phyloP scores from a whole-genome alignment of 2,888 invertebrate species.

The Mechanitis mazaeus region DNA sequence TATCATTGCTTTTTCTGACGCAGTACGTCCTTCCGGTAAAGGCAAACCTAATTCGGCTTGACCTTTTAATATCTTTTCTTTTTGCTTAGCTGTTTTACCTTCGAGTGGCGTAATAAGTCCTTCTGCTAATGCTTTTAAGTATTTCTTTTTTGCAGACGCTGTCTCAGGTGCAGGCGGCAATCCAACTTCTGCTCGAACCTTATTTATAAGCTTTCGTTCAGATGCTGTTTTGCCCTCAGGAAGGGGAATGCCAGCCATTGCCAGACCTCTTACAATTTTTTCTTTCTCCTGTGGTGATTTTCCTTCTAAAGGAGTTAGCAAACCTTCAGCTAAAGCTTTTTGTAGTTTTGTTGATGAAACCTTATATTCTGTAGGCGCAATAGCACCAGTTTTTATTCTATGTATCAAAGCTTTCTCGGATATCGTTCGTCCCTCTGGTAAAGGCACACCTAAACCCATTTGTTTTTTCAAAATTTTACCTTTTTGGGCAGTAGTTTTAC shows the following conservation, averaged over 20 bases:
- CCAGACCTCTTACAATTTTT: constrained; percentile 32
- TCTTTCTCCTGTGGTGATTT: constrained; percentile 33
- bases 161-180: constrained; percentile 38
- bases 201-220: constrained; percentile 26
- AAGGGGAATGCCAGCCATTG: constrained; percentile 29
- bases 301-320: constrained; percentile 29
- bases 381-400: constrained; percentile 2
- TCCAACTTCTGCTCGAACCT: constrained; percentile 30
- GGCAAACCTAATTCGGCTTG: constrained; percentile 29
- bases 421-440: constrained; percentile 15
- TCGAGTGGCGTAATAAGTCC: constrained; percentile 31
- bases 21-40: constrained; percentile 35
- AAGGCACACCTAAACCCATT: constrained; percentile 3
- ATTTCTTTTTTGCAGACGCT: constrained; percentile 29
- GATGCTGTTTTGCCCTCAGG: constrained; percentile 29
- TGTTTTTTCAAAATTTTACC: constrained; percentile 20
- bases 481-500: constrained; percentile 32
- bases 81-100: constrained; percentile 32
- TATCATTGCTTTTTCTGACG: constrained; percentile 36
- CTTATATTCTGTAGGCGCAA: not conserved
- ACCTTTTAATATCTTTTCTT: constrained; percentile 28
- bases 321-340: constrained; percentile 17
- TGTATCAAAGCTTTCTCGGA: constrained; percentile 10
- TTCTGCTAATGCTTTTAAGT: constrained; percentile 25
- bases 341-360: constrained; percentile 14